phyloP scores from a whole-genome alignment of 2,113 vertebrate species.

The Tetrao urogallus region DNA sequence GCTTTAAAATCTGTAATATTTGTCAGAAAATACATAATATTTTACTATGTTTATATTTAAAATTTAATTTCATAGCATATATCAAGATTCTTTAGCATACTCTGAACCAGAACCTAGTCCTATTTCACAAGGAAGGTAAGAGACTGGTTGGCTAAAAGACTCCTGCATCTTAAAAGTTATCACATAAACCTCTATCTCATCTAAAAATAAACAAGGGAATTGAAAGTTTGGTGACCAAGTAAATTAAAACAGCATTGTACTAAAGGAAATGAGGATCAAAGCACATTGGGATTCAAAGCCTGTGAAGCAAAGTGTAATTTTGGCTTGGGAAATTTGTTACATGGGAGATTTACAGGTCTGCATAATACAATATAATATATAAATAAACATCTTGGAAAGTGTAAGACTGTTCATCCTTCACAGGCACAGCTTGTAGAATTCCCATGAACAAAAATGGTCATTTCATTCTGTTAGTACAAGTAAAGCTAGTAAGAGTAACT shows the following conservation, averaged over 20 bases:
- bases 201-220: background rate
- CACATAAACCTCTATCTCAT: background rate
- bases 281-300: background rate
- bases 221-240: background rate
- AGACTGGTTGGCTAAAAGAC: background rate
- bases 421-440: background rate
- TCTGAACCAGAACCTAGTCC: background rate
- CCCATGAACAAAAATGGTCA: background rate
- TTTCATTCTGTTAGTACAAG: background rate
- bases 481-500: background rate
- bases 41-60: conserved; percentile 42
- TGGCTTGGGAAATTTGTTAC: background rate
- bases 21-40: conserved; percentile 2
- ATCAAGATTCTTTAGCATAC: conserved; percentile 12
- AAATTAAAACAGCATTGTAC: background rate
- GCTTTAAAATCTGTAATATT: background rate
- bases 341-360: background rate
- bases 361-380: background rate
- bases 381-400: background rate
- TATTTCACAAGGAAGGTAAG: background rate
- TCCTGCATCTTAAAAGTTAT: background rate
- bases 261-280: background rate
- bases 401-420: background rate
- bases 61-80: conserved; percentile 16
- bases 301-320: background rate